A percentile compares a stretch with the other conserved stretches of the same genome.
Evolutionary conservation across 2,113 vertebrate species (phyloP).

Genomic region (Gymnogyps californianus): DNA sequence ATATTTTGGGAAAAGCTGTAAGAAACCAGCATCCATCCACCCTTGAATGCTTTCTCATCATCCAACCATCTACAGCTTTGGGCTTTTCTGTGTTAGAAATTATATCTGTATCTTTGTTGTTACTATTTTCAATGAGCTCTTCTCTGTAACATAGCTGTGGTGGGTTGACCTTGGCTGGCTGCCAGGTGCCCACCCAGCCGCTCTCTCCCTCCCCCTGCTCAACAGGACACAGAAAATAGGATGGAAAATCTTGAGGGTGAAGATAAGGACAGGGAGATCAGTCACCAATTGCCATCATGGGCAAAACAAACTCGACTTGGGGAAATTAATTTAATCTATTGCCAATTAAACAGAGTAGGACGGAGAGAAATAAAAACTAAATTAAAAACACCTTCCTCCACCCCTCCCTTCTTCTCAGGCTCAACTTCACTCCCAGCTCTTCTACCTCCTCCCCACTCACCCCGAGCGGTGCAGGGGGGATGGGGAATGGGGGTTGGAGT

Average conservation of each 20-base stretch:
- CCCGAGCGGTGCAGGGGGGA: fast-evolving
- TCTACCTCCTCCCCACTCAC: fast-evolving
- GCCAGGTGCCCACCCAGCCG: neutral
- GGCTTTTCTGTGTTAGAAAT: neutral
- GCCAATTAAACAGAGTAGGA: neutral
- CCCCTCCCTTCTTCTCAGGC: neutral
- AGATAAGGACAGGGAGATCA: neutral
- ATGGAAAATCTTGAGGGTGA: neutral
- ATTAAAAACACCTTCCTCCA: neutral
- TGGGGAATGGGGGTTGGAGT: neutral
- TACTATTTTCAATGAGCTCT: neutral
- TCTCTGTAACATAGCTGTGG: neutral
- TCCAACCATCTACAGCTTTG: neutral
- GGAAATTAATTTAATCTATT: neutral
- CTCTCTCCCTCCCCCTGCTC: neutral
- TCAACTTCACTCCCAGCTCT: neutral
- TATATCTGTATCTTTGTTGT: neutral
- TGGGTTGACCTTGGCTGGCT: neutral
- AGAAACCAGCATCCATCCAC: neutral
- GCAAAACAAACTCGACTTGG: neutral
- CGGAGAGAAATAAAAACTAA: neutral
- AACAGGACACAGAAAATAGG: neutral
- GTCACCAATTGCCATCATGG: neutral
- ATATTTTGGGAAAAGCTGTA: neutral
- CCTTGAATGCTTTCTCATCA: neutral